Evolutionary conservation across 1,140 invertebrate genomes (phyloP).

Genomic region (Glossosoma conforme): DNA sequence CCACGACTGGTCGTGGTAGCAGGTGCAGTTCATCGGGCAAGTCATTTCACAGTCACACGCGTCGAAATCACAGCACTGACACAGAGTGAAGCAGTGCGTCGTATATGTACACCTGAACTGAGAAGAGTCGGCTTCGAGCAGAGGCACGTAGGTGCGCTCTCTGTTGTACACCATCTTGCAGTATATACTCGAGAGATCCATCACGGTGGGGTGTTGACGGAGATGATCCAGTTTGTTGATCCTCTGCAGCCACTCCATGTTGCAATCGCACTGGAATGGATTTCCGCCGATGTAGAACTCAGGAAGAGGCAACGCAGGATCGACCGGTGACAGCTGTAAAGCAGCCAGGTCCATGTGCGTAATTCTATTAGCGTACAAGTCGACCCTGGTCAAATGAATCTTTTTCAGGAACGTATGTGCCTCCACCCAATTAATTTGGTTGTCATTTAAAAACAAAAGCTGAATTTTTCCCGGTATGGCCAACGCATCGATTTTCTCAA

Average conservation of each 20-base stretch:
- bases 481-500: conserved; percentile 62
- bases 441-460: conserved; percentile 76
- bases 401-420: conserved; percentile 80
- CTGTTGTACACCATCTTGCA: conserved; percentile 84
- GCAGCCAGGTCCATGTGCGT: conserved; percentile 76
- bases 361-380: conserved; percentile 82
- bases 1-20: conserved; percentile 92
- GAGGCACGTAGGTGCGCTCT: conserved; percentile 72
- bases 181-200: conserved; percentile 87
- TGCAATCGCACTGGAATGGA: conserved; percentile 82
- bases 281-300: conserved; percentile 86
- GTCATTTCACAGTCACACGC: conserved; percentile 95
- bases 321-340: conserved; percentile 65
- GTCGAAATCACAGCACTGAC: conserved; percentile 92
- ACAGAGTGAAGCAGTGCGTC: conserved; percentile 87
- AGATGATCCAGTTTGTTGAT: conserved; percentile 70
- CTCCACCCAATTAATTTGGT: conserved; percentile 72
- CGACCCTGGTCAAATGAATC: conserved; percentile 74
- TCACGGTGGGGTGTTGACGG: conserved; percentile 80
- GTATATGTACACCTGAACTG: conserved; percentile 91
- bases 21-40: conserved; percentile 88
- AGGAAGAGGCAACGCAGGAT: conserved; percentile 62
- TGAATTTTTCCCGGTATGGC: conserved; percentile 75
- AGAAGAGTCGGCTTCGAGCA: conserved; percentile 77
- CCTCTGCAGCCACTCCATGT: conserved; percentile 82